Percentiles rank a stretch among this genome's conserved stretches.
Conservation (phyloP, 2,797 vertebrate genomes). For the Phalloptychus januarius region DNA sequence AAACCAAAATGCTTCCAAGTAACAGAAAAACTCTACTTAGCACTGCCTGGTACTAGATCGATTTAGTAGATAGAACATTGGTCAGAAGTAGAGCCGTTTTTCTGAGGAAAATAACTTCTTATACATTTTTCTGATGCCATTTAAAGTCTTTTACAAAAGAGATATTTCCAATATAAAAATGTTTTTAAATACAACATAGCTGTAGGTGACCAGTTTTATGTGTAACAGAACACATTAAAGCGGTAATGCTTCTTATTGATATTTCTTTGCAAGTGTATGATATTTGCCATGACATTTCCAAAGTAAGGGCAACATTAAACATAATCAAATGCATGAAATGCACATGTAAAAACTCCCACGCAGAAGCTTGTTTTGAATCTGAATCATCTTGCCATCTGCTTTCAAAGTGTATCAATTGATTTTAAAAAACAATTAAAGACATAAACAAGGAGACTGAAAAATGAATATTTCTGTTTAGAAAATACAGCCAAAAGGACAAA, state of each 20-base stretch:
- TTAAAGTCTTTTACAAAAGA: background rate
- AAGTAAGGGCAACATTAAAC: background rate
- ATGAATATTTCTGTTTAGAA: background rate
- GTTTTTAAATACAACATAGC: background rate
- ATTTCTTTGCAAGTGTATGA: background rate
- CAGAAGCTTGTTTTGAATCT: background rate
- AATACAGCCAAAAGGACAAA: conserved; percentile 25
- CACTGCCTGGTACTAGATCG: background rate
- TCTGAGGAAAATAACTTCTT: background rate
- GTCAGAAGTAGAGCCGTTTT: background rate
- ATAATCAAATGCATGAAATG: background rate
- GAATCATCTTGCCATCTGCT: background rate
- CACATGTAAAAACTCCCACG: background rate
- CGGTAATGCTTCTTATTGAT: background rate
- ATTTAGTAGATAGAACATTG: background rate
- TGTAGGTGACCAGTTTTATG: background rate
- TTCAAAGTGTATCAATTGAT: background rate
- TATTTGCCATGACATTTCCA: background rate
- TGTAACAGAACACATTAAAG: background rate
- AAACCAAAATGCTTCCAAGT: background rate
- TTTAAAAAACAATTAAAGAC: background rate
- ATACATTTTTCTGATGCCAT: background rate
- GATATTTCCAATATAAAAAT: background rate
- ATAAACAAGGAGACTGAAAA: background rate
- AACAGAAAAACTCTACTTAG: background rate